Evolutionary conservation across 2,888 invertebrate species (phyloP).

Genomic region (Noctuana brunneofusca): DNA sequence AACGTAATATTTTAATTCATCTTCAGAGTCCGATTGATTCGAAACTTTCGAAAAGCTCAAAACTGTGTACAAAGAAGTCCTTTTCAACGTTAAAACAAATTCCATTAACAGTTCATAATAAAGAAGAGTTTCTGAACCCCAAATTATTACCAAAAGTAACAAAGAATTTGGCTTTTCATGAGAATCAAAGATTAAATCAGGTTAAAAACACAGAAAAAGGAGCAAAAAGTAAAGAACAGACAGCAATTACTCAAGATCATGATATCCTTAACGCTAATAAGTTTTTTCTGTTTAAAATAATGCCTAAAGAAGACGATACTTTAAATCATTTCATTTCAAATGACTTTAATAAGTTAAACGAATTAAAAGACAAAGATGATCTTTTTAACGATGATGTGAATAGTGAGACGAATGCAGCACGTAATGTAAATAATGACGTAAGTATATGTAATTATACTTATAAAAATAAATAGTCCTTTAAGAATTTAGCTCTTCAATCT

Average conservation of each 20-base stretch:
- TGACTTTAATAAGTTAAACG: neutral
- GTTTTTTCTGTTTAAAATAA: neutral
- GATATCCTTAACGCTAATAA: neutral
- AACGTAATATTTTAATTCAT: neutral
- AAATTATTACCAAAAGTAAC: neutral
- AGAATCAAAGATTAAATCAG: neutral
- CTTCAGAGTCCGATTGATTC: neutral
- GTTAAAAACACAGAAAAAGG: neutral
- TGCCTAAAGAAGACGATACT: neutral
- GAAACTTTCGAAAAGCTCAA: neutral
- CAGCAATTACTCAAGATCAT: neutral
- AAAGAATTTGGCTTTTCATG: neutral
- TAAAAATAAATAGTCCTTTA: no score
- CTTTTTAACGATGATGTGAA: neutral
- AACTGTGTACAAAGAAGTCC: neutral
- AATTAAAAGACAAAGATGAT: neutral
- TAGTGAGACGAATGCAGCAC: neutral
- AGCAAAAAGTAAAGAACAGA: neutral
- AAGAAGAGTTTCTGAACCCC: neutral
- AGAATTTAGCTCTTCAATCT: no score
- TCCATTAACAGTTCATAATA: conserved; percentile 6
- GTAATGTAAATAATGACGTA: neutral
- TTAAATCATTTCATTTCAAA: neutral
- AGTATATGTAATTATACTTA: neutral
- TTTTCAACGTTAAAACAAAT: neutral